Evolutionary conservation across 2,888 invertebrate species (phyloP).

Genomic region (Zele albiditarsus): DNA sequence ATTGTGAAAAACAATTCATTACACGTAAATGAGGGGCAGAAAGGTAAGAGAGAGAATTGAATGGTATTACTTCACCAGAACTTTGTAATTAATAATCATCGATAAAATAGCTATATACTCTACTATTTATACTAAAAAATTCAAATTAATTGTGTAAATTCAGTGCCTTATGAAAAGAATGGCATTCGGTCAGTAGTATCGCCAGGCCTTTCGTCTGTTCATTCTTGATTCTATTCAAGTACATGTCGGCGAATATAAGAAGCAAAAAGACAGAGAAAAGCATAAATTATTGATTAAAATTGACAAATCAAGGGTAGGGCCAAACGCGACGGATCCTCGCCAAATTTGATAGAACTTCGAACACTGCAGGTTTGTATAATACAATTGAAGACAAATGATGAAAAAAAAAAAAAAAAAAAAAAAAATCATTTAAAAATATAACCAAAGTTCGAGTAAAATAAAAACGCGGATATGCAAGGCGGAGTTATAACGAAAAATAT

Average conservation of each 20-base stretch:
- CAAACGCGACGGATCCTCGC: neutral
- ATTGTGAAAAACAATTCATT: neutral
- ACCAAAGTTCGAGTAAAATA: too few species aligned
- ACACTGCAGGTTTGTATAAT: too few species aligned
- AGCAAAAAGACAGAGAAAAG: neutral
- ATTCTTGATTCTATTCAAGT: neutral
- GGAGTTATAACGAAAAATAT: constrained; percentile 18
- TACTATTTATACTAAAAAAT: constrained; percentile 22
- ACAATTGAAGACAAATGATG: too few species aligned
- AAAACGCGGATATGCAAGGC: too few species aligned
- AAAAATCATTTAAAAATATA: neutral
- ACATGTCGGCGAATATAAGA: neutral
- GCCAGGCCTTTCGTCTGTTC: constrained; percentile 1
- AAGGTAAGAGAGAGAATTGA: constrained; percentile 3
- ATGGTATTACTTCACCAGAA: too few species aligned
- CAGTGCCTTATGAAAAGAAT: constrained; percentile 59
- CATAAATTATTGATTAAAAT: neutral
- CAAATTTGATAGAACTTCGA: neutral
- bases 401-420: neutral
- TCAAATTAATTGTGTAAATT: constrained; percentile 53
- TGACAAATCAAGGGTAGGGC: neutral
- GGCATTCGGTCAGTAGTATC: constrained; percentile 28
- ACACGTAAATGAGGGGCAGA: neutral
- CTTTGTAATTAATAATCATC: constrained; percentile 37
- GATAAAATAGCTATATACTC: neutral